These are phyloP conservation scores for Malacoctenus gilli DNA, from an alignment of 2,797 vertebrate species.

Conservation along the genomic window DNA sequence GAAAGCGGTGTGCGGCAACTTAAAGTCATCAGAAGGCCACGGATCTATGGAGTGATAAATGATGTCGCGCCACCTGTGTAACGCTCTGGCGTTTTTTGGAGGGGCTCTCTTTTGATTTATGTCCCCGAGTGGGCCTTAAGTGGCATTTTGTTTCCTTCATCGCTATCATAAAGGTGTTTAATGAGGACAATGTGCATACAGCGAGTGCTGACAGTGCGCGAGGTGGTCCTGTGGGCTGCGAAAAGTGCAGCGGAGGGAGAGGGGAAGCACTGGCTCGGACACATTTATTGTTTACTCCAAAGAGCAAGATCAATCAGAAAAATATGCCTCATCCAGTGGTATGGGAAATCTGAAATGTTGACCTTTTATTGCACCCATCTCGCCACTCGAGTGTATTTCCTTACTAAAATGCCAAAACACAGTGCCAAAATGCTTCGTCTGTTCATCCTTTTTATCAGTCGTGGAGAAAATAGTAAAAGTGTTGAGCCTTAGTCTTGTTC, in stretches of 20 bases:
- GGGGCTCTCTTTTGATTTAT: slow-evolving; percentile 56
- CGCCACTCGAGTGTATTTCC: slow-evolving; percentile 36
- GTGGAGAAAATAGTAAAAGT: slow-evolving; percentile 9
- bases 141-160: slow-evolving; percentile 58
- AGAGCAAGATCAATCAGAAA: slow-evolving; percentile 40
- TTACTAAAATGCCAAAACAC: slow-evolving; percentile 48
- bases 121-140: slow-evolving; percentile 26
- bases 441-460: slow-evolving; percentile 15
- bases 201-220: slow-evolving; percentile 41
- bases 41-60: slow-evolving; percentile 62
- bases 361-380: slow-evolving; percentile 50
- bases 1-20: slow-evolving; percentile 47
- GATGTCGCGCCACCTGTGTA: slow-evolving; percentile 52
- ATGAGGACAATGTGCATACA: slow-evolving; percentile 52
- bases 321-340: slow-evolving; percentile 28
- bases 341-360: slow-evolving; percentile 42
- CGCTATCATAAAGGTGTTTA: slow-evolving; percentile 59
- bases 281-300: slow-evolving; percentile 37
- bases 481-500: background rate
- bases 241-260: slow-evolving; percentile 25
- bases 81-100: slow-evolving; percentile 34
- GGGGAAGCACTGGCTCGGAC: slow-evolving; percentile 22
- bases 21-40: slow-evolving; percentile 44
- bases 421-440: slow-evolving; percentile 16
- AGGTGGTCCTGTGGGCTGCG: slow-evolving; percentile 35